Evolutionary conservation across 2,113 vertebrate species (phyloP).

Genomic region (Oreochromis aureus): DNA sequence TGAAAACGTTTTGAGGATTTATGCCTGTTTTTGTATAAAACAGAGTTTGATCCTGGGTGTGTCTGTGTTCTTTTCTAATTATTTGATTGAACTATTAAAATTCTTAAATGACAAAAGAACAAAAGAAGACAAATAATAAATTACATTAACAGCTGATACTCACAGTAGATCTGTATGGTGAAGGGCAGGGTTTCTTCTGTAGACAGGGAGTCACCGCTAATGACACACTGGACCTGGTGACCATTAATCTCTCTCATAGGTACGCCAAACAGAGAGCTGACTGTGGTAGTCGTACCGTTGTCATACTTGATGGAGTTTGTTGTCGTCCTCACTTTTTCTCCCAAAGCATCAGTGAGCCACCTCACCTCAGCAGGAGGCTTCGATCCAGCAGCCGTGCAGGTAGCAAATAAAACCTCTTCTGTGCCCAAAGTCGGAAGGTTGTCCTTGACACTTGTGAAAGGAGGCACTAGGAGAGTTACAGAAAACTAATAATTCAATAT

Average conservation of each 20-base stretch:
- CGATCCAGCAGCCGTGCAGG: too few species aligned
- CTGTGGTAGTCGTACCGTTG: too few species aligned
- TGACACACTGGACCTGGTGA: background rate
- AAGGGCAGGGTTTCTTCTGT: too few species aligned
- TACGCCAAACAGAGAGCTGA: accelerated
- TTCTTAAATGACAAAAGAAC: background rate
- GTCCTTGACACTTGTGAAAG: too few species aligned
- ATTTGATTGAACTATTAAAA: background rate
- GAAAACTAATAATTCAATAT: too few species aligned
- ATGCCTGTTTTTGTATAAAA: background rate
- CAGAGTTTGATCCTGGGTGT: background rate
- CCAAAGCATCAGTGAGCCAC: too few species aligned
- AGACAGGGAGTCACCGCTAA: background rate
- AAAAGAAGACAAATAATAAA: background rate
- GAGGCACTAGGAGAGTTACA: too few species aligned
- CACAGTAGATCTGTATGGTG: background rate
- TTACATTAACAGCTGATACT: background rate
- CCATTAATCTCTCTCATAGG: background rate
- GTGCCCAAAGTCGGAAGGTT: too few species aligned
- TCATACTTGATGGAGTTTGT: too few species aligned
- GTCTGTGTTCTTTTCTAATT: background rate
- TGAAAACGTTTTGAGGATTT: background rate
- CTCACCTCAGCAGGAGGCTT: too few species aligned
- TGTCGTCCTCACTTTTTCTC: too few species aligned
- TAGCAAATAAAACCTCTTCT: too few species aligned